Base-by-base conservation (phyloP, 64 coral and sea anemone genomes). In the Montipora efflorescens region DNA sequence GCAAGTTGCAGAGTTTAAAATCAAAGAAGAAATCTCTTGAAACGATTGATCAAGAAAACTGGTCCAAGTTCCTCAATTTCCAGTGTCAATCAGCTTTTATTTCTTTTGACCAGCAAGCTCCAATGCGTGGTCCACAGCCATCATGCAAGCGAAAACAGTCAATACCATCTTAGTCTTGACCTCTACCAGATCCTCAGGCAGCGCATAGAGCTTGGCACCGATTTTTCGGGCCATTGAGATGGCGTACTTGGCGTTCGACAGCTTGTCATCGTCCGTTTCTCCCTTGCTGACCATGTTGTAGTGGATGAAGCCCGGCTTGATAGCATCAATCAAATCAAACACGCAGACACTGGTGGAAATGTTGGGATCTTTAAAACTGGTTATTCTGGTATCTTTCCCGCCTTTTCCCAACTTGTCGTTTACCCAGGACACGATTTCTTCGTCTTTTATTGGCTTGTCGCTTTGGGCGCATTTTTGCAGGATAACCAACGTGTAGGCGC, bases 111-210 rank as follows among this genome's bases (percentile, higher is more conserved):
- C 5, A 6, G 47, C 62, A 16, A 8, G 82, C n/a, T 64, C 59
- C 3, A 70, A 13, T 7, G 88, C 88, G 67, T 90, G 92, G 13
- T 74, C 95, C 0, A 88, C 90, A 47, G 91, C 96, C 96, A 97
- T 97, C 75, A 97, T 84, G 68, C 96, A 98, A 18, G 98, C 98
- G 55, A 99, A 99, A 25, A 99, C 95, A 2, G 98, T 99, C 79
- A 99, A 83, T 4, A 99, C 98, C 98, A 99, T 99, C 75, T 99
- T 99, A 4, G 94, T 64, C 48, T 99, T 99, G 0, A 96, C 98
- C 53, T 99, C 95, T 8, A 99, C 92, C 52, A 99, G 75, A 79
- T 99, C 98, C 21, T 99, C 98, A 9, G 98, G 98, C 51, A 99
- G 81, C 7, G 98, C 98, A 58, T 96, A 99, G 59, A 99, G 36